Base-by-base conservation (phyloP, 2,797 vertebrate genomes). In the Pelobates cultripes region DNA sequence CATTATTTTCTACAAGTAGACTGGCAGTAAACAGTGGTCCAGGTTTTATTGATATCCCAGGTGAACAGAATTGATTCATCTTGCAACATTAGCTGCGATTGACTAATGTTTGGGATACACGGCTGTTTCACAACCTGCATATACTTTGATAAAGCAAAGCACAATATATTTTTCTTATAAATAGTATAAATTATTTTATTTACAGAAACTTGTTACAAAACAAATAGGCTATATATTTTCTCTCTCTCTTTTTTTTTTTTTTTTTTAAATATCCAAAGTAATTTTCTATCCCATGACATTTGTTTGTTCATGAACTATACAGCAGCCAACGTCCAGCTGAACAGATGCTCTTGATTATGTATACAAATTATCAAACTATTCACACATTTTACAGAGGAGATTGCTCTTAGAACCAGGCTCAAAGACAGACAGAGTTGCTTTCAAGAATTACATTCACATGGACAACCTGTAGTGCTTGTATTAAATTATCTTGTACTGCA, bases 151-250 rank as follows among this genome's bases (percentile, higher is more conserved):
- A 91, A 94, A 94, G 93, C 93, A 93, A 94, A 94, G 92, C 92
- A 94, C 94, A 94, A 92, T 28, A 89, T 90, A 40, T 44, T 84
- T 97, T 99, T 97, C 95, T 96, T 99, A 99, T 99, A 99, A 99
- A 99, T 99, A 98, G 97, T 99, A 99, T 98, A 99, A 99, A 99
- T 99, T 98, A 99, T 99, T 99, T 97, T 99, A 99, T 99, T 99
- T 99, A 99, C 97, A 99, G 96, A 98, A 98, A 97, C 96, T 96
- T 98, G 97, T 99, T 99, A 98, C 97, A 99, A 99, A 99, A 99
- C 97, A 98, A 97, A 99, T 99, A 98, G 96, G 98, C 97, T 98
- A 98, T 99, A 99, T 97, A 97, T 96, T 93, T 86, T 64, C n/a
- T 40, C 6, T 61, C 7, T 64, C n/a, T n/a, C n/a, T n/a, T n/a